phyloP scores from a whole-genome alignment of 2,113 vertebrate genomes.

The Microcebus jonahi region DNA sequence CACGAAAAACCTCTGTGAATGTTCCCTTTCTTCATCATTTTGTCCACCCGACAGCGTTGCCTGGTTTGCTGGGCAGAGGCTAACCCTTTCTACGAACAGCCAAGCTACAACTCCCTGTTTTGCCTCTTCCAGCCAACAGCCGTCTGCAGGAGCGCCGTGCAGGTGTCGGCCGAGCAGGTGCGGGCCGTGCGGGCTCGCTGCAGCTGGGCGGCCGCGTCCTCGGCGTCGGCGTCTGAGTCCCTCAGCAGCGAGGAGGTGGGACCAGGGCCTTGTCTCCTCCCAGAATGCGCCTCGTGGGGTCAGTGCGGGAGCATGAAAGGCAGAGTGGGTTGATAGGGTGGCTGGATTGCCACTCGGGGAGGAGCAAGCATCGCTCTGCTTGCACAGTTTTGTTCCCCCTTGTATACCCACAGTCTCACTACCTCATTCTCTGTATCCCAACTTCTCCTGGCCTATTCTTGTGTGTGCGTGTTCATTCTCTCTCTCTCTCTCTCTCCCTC shows the following conservation, averaged over 20 bases:
- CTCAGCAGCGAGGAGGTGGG: constrained; percentile 85
- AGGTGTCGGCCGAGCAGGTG: constrained; percentile 28
- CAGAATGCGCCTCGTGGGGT: rapidly evolving
- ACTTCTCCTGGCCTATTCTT: background rate
- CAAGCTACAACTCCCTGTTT: rapidly evolving
- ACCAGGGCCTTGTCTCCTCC: rapidly evolving
- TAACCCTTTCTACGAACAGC: rapidly evolving
- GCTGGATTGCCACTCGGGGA: rapidly evolving
- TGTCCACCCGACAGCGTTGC: rapidly evolving
- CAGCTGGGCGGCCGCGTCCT: background rate
- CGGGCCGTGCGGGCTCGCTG: constrained; percentile 67
- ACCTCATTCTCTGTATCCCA: rapidly evolving
- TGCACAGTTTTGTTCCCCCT: background rate
- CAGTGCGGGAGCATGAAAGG: rapidly evolving
- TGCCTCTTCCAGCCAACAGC: constrained; percentile 64
- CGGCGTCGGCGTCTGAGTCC: constrained; percentile 80
- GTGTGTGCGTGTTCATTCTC: rapidly evolving
- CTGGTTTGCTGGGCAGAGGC: rapidly evolving
- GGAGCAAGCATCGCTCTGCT: rapidly evolving
- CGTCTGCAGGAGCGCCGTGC: constrained; percentile 79
- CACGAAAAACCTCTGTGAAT: background rate
- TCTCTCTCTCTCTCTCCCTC: background rate
- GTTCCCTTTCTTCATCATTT: too few relatives aligned
- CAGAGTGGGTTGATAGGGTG: rapidly evolving
- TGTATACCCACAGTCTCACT: too few relatives aligned